These are phyloP conservation scores for Nipponacmea schrenckii DNA, from an alignment of 2,888 invertebrate genomes.

Conservation along the genomic window DNA sequence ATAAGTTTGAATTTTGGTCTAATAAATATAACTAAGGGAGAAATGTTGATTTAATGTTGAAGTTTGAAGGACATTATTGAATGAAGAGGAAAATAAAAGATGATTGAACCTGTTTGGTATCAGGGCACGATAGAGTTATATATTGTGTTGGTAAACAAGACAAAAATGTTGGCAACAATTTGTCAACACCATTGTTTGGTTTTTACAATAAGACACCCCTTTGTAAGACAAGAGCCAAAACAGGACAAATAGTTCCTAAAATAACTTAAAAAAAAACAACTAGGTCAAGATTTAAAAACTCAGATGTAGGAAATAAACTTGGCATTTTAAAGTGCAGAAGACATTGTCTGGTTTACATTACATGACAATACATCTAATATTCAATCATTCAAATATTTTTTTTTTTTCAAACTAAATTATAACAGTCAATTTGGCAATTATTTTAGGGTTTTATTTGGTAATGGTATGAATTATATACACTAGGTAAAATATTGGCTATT, in stretches of 20 bases:
- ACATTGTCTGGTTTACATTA: too few relatives aligned
- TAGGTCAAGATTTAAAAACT: not conserved
- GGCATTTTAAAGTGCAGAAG: too few relatives aligned
- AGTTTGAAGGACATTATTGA: constrained; percentile 1
- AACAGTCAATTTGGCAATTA: too few relatives aligned
- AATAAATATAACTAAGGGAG: not conserved
- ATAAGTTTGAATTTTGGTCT: constrained; percentile 5
- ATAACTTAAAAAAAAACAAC: not conserved
- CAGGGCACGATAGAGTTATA: not conserved
- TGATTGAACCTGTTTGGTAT: not conserved
- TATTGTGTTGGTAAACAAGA: constrained; percentile 6
- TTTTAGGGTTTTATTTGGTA: too few relatives aligned
- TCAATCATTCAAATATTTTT: too few relatives aligned
- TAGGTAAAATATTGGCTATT: too few relatives aligned
- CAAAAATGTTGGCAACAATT: constrained; percentile 6
- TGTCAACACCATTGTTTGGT: constrained; percentile 5
- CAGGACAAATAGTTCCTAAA: constrained; percentile 6
- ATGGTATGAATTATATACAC: too few relatives aligned
- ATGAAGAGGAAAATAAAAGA: not conserved
- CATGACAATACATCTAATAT: too few relatives aligned
- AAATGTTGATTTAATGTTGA: not conserved
- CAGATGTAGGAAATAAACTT: too few relatives aligned
- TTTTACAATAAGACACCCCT: constrained; percentile 4
- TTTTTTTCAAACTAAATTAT: too few relatives aligned
- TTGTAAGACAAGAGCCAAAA: constrained; percentile 5